Conservation (phyloP, 1,140 invertebrate species). For the Dinoponera quadriceps region DNA sequence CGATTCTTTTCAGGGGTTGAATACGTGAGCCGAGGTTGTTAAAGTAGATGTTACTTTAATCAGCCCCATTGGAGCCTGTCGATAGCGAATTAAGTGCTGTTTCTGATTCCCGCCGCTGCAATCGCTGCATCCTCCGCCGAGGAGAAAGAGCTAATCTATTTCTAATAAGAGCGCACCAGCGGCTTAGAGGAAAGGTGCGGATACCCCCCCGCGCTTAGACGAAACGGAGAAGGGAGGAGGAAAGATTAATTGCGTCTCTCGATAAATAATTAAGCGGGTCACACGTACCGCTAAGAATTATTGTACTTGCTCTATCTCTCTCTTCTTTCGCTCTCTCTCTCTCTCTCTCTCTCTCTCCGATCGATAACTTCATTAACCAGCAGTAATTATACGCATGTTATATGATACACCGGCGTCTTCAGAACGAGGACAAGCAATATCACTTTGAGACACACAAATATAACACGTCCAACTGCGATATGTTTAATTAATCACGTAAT, state of each 20-base stretch:
- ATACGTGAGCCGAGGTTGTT: constrained; percentile 21
- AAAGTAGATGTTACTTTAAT: constrained; percentile 36
- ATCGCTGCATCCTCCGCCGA: background rate
- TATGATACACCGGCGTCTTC: constrained; percentile 4
- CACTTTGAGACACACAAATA: background rate
- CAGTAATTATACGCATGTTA: constrained; percentile 20
- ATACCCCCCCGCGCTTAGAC: constrained; percentile 10
- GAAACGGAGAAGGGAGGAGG: background rate
- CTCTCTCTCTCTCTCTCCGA: background rate
- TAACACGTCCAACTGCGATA: too few relatives aligned
- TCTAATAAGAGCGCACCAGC: constrained; percentile 31
- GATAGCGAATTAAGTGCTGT: constrained; percentile 43
- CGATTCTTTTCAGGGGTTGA: constrained; percentile 31
- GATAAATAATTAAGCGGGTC: constrained; percentile 45
- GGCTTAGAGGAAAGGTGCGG: background rate
- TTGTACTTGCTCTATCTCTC: background rate
- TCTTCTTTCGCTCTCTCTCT: background rate
- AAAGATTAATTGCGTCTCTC: constrained; percentile 24
- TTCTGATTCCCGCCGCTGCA: constrained; percentile 39
- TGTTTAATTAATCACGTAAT: too few relatives aligned
- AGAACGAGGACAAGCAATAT: background rate
- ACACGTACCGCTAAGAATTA: constrained; percentile 3
- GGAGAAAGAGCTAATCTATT: constrained; percentile 28
- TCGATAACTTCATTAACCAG: constrained; percentile 44
- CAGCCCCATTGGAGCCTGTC: constrained; percentile 7